Percentiles rank a stretch among this genome's conserved stretches.
These are phyloP conservation scores for Drosophila sproati DNA, from an alignment of 1,140 invertebrate genomes.

Conservation along the genomic window DNA sequence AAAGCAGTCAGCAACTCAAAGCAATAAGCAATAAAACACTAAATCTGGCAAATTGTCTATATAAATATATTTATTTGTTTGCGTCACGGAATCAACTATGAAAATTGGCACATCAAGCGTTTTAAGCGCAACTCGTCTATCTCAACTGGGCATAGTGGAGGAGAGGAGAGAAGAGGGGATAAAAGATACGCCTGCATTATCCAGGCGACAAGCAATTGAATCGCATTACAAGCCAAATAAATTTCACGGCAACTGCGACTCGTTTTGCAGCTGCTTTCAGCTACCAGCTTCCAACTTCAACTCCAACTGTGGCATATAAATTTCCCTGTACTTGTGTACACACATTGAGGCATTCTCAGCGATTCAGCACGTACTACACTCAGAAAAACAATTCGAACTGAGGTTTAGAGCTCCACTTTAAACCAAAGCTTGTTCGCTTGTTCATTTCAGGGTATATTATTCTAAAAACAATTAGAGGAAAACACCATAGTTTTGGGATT, in stretches of 20 bases:
- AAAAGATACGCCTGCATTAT: conserved; percentile 67
- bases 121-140: conserved; percentile 73
- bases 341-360: conserved; percentile 30
- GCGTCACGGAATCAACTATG: conserved; percentile 54
- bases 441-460: too few species aligned
- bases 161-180: background rate
- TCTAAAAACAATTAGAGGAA: too few species aligned
- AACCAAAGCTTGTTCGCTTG: too few species aligned
- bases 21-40: conserved; percentile 55
- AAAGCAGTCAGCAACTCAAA: conserved; percentile 34
- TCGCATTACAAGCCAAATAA: conserved; percentile 75
- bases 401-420: too few species aligned
- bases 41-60: conserved; percentile 43
- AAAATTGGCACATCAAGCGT: conserved; percentile 76
- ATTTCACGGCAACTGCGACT: conserved; percentile 43
- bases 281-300: conserved; percentile 13
- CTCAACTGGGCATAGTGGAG: conserved; percentile 4
- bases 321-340: conserved; percentile 27
- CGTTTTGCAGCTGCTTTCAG: conserved; percentile 27
- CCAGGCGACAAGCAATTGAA: conserved; percentile 65
- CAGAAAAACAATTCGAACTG: too few species aligned
- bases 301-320: conserved; percentile 37
- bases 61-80: background rate
- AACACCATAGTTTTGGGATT: too few species aligned
- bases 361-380: background rate